These are phyloP conservation scores for Spheniscus humboldti DNA, from an alignment of 2,797 vertebrate genomes.

Conservation along the genomic window DNA sequence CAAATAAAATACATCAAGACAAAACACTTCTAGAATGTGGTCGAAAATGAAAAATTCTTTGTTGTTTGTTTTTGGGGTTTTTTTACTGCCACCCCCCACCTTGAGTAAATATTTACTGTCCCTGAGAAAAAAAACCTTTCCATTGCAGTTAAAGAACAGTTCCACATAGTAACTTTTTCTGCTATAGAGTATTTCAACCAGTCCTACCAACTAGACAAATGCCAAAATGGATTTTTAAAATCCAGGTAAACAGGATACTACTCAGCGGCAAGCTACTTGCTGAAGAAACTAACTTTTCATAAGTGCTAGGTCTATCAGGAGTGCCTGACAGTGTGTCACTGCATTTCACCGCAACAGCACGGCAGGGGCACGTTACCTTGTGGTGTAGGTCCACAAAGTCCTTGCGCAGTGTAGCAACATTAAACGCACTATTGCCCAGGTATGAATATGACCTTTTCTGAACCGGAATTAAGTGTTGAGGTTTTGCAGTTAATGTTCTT, in stretches of 20 bases:
- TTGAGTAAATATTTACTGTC: background rate
- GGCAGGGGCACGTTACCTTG: background rate
- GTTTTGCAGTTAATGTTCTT: background rate
- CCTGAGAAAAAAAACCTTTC: background rate
- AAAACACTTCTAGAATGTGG: background rate
- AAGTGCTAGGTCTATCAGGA: background rate
- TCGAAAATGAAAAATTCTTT: background rate
- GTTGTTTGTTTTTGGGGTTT: background rate
- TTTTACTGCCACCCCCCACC: background rate
- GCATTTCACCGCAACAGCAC: fast-evolving
- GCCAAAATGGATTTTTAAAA: background rate
- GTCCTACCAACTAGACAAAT: background rate
- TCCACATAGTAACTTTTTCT: background rate
- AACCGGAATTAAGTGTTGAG: background rate
- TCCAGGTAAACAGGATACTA: background rate
- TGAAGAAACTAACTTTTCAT: background rate
- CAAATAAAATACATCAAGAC: background rate
- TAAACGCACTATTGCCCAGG: background rate
- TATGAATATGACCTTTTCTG: background rate
- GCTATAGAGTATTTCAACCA: background rate
- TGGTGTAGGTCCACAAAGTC: background rate
- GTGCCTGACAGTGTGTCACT: background rate
- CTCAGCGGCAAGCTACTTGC: background rate
- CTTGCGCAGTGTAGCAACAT: background rate
- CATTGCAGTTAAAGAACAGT: background rate